Evolutionary conservation across 1,140 invertebrate species (phyloP).

Genomic region (Psix sp.): DNA sequence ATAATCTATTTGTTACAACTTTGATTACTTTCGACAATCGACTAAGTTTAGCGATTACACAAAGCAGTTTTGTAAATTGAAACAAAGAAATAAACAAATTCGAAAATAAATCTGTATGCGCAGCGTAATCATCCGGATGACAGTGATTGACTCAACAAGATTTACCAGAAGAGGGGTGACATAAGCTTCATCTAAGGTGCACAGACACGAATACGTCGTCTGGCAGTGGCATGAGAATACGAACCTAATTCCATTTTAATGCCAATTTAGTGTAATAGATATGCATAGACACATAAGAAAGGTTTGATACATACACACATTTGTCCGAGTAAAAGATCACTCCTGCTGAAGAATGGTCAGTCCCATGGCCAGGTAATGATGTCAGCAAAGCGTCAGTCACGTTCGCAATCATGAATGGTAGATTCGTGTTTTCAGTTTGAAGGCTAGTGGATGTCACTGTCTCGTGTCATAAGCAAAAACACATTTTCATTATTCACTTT

Average conservation of each 20-base stretch:
- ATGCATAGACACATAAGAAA: slow-evolving; percentile 48
- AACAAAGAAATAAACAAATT: slow-evolving; percentile 48
- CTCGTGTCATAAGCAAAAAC: too few relatives aligned
- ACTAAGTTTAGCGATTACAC: not conserved
- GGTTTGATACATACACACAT: slow-evolving; percentile 25
- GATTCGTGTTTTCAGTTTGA: slow-evolving; percentile 58
- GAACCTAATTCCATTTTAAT: slow-evolving; percentile 75
- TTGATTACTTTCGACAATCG: too few relatives aligned
- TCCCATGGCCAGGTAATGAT: slow-evolving; percentile 64
- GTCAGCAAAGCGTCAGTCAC: slow-evolving; percentile 67
- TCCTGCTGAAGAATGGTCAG: slow-evolving; percentile 40
- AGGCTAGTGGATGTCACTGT: too few relatives aligned
- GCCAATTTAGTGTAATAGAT: slow-evolving; percentile 68
- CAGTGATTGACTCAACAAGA: slow-evolving; percentile 61
- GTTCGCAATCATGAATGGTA: slow-evolving; percentile 69
- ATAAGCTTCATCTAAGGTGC: slow-evolving; percentile 67
- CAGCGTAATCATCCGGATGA: slow-evolving; percentile 51
- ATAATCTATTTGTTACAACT: too few relatives aligned
- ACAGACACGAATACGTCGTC: slow-evolving; percentile 65
- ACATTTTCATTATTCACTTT: too few relatives aligned
- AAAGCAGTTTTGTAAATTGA: slow-evolving; percentile 10
- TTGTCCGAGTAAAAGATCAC: slow-evolving; percentile 28
- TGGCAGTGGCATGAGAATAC: slow-evolving; percentile 58
- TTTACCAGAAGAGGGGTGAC: slow-evolving; percentile 51
- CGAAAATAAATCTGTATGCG: slow-evolving; percentile 24